phyloP scores from a whole-genome alignment of 37 sponge, comb jelly and placozoan genomes.

The Ianthella basta region DNA sequence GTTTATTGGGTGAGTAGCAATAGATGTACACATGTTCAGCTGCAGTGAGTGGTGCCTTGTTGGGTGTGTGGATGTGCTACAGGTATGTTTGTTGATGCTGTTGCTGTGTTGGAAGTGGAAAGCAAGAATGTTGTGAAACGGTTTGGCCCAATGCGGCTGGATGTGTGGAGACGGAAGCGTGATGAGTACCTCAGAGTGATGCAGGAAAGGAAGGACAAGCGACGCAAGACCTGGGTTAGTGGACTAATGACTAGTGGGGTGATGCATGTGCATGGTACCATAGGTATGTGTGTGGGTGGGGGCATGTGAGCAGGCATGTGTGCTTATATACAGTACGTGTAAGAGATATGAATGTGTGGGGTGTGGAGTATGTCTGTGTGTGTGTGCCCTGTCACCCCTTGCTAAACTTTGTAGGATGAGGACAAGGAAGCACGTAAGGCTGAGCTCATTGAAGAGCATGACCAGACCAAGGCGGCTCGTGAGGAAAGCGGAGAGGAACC shows the following conservation, averaged over 20 bases:
- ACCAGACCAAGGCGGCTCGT: conserved; percentile 46
- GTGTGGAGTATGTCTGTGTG: too few species aligned
- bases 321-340: background rate
- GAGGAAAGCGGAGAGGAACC: conserved; percentile 25
- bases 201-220: conserved; percentile 40
- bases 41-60: background rate
- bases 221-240: conserved; percentile 69
- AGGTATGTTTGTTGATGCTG: conserved; percentile 85
- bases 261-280: background rate
- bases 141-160: conserved; percentile 69
- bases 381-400: too few species aligned
- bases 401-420: conserved; percentile 75
- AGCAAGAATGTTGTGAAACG: conserved; percentile 67
- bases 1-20: too few species aligned
- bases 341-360: too few species aligned
- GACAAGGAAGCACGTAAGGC: conserved; percentile 57
- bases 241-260: background rate
- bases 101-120: conserved; percentile 69
- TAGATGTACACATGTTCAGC: too few species aligned
- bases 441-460: conserved; percentile 67
- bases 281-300: background rate
- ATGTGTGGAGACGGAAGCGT: conserved; percentile 77
- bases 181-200: conserved; percentile 58
- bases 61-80: background rate
- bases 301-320: background rate